Percentiles rank a stretch among this genome's conserved stretches.
Conservation (phyloP, 2,888 invertebrate genomes). For the Idaea aversata region DNA sequence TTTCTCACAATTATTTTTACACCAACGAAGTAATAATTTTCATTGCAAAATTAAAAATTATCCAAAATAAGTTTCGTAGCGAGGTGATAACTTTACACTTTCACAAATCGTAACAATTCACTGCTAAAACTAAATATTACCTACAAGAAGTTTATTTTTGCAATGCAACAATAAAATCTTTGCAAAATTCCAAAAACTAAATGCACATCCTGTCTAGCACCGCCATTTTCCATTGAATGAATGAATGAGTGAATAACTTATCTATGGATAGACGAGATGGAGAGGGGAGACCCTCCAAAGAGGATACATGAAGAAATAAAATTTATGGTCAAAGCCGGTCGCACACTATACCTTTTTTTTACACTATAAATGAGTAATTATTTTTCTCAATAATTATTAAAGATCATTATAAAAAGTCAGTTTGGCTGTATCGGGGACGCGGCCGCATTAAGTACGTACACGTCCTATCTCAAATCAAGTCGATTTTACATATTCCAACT, state of each 20-base stretch:
- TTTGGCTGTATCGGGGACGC: no score
- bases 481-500: no score
- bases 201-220: conserved; percentile 76
- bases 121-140: conserved; percentile 32
- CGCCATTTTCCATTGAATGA: conserved; percentile 73
- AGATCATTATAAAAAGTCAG: no score
- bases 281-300: not conserved
- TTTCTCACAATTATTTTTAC: conserved; percentile 80
- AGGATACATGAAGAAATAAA: not conserved
- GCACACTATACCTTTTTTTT: not conserved
- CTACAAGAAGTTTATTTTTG: conserved; percentile 41
- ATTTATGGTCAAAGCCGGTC: not conserved
- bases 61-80: conserved; percentile 34
- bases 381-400: not conserved
- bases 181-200: conserved; percentile 69
- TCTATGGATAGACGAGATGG: not conserved
- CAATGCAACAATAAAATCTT: conserved; percentile 45
- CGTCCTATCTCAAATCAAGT: no score
- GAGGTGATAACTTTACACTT: conserved; percentile 38
- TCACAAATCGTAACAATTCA: conserved; percentile 33
- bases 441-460: no score
- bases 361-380: not conserved
- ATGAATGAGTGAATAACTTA: conserved; percentile 22
- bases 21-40: conserved; percentile 76
- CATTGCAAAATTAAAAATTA: conserved; percentile 66